Conservation (phyloP, 2,797 vertebrate species). For the Leptodactylus fallax region DNA sequence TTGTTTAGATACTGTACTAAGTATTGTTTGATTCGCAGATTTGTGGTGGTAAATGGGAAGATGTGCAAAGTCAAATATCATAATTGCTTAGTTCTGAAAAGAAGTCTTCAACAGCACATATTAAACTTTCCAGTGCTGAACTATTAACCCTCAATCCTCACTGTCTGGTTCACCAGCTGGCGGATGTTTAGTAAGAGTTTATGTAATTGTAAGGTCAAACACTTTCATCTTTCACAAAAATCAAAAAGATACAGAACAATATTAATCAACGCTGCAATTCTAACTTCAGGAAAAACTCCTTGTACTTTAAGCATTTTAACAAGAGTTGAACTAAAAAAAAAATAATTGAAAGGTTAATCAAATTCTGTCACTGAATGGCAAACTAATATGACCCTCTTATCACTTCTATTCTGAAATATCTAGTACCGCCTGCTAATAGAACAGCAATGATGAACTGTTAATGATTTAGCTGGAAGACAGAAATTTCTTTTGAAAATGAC, state of each 20-base stretch:
- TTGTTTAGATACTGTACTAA: background rate
- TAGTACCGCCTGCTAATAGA: background rate
- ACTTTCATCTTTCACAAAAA: constrained; percentile 23
- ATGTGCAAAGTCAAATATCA: constrained; percentile 1
- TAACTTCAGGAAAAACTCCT: constrained; percentile 25
- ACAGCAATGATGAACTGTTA: background rate
- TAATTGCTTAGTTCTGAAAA: constrained; percentile 12
- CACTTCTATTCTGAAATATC: constrained; percentile 34
- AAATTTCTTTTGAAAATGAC: background rate
- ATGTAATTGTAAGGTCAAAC: constrained; percentile 43
- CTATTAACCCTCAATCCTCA: constrained; percentile 10
- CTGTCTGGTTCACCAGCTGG: constrained; percentile 30
- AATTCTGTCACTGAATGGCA: constrained; percentile 29
- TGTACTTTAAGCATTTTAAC: constrained; percentile 39
- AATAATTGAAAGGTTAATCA: constrained; percentile 60
- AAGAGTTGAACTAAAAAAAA: constrained; percentile 66
- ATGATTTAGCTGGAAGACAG: background rate
- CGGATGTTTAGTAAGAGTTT: constrained; percentile 25
- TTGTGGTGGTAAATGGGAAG: background rate
- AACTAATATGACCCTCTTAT: constrained; percentile 29
- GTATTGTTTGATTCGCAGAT: background rate
- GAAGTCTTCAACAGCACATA: background rate
- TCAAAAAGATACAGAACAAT: constrained; percentile 24
- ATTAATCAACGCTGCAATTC: constrained; percentile 23
- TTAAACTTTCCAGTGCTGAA: constrained; percentile 9